Conservation (phyloP, 2,888 invertebrate species). For the Nomada fucata region DNA sequence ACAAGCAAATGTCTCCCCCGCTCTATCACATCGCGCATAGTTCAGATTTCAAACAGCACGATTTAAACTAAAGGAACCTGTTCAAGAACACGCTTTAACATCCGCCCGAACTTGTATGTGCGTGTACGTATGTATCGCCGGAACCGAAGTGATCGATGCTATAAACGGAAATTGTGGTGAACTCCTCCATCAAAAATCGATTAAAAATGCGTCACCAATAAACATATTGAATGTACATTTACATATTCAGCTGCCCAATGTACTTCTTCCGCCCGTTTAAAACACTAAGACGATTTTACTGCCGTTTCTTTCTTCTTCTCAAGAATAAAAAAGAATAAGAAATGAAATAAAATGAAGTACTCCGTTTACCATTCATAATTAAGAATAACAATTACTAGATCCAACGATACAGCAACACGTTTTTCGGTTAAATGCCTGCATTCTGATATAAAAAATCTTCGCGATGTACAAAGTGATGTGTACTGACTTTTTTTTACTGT, state of each 20-base stretch:
- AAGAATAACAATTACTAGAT: not conserved
- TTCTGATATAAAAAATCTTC: slow-evolving; percentile 43
- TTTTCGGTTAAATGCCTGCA: slow-evolving; percentile 2
- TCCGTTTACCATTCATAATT: not conserved
- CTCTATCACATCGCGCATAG: slow-evolving; percentile 15
- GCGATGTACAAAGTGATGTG: slow-evolving; percentile 43
- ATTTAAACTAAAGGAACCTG: slow-evolving; percentile 41
- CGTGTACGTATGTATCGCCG: no score
- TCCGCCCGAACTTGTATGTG: no score
- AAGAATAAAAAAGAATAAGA: not conserved
- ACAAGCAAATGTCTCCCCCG: slow-evolving; percentile 17
- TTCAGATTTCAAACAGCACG: slow-evolving; percentile 21
- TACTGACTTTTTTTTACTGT: slow-evolving; percentile 12
- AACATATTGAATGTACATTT: not conserved
- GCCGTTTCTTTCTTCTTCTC: not conserved
- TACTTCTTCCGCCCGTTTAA: not conserved
- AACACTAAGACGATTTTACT: not conserved
- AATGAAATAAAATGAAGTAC: not conserved
- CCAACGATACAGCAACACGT: slow-evolving; percentile 1
- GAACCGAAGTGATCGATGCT: no score
- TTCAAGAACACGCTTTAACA: not conserved
- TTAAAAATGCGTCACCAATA: not conserved
- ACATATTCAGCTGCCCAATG: not conserved
- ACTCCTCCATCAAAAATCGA: not conserved
- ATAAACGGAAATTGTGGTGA: not conserved